Conservation (phyloP, 2,113 vertebrate genomes). For the Balaeniceps rex region DNA sequence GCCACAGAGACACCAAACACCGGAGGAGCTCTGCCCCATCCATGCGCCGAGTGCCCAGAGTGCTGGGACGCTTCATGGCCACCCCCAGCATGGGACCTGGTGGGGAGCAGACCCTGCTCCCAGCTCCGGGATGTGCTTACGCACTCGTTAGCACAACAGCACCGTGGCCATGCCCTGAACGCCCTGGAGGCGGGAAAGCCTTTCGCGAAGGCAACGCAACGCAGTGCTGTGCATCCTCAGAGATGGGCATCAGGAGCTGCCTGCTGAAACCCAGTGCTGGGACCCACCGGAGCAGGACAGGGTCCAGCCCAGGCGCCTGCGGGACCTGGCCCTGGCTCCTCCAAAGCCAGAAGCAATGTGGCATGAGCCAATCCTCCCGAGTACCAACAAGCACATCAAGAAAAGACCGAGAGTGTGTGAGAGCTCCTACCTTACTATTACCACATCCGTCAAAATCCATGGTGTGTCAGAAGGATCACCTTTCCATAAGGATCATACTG, state of each 20-base stretch:
- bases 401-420: not conserved
- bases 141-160: not conserved
- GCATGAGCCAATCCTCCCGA: not conserved
- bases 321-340: not conserved
- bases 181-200: not conserved
- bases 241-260: too few species aligned
- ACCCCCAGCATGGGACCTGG: not conserved
- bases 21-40: not conserved
- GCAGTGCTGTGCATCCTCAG: not conserved
- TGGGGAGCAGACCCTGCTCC: not conserved
- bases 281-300: not conserved
- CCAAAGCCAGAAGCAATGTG: not conserved
- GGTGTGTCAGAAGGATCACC: not conserved
- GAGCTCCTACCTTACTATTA: not conserved
- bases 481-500: not conserved
- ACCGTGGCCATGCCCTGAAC: not conserved
- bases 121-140: not conserved
- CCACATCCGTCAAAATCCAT: too few species aligned
- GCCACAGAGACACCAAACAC: not conserved
- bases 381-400: not conserved
- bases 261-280: not conserved
- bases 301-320: not conserved
- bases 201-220: not conserved
- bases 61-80: not conserved
- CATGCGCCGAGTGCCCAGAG: rapidly evolving